A percentile compares a stretch with the other conserved stretches of the same genome.
These are phyloP conservation scores for Mola mola DNA, from an alignment of 2,113 vertebrate species.

Conservation along the genomic window DNA sequence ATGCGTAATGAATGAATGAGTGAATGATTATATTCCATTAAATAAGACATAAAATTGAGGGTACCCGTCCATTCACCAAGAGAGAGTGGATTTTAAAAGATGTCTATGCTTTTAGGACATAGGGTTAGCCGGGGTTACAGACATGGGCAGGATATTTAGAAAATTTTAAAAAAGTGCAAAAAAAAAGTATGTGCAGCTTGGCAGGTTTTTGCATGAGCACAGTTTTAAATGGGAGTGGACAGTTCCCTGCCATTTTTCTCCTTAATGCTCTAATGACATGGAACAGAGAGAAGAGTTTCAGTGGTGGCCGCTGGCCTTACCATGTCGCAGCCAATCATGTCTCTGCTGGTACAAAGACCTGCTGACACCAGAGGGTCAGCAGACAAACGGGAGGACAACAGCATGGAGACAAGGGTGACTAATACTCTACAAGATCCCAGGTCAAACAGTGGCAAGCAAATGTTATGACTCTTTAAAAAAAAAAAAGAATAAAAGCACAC, in stretches of 20 bases:
- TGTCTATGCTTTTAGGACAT: conserved; percentile 21
- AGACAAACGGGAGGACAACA: conserved; percentile 20
- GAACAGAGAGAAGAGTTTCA: conserved; percentile 56
- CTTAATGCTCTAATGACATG: conserved; percentile 54
- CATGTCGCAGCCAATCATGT: conserved; percentile 56
- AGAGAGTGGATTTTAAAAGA: conserved; percentile 22
- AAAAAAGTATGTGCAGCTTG: not conserved
- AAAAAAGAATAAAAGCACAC: too few species aligned
- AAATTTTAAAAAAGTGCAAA: not conserved
- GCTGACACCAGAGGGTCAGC: conserved; percentile 53
- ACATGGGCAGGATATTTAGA: not conserved
- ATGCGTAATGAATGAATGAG: conserved; percentile 53
- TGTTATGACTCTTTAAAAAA: not conserved
- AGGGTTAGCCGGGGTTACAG: not conserved
- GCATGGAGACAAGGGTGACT: conserved; percentile 11
- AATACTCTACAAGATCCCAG: too few species aligned
- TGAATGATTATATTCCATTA: not conserved
- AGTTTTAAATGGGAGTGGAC: conserved; percentile 45
- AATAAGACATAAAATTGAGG: conserved; percentile 20
- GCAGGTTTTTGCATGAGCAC: conserved; percentile 17
- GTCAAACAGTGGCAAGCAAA: conserved; percentile 2
- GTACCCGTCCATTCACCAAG: too few species aligned
- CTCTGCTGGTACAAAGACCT: conserved; percentile 52
- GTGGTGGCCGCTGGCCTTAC: conserved; percentile 46
- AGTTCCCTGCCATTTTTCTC: conserved; percentile 44